Conservation (phyloP, 2,113 vertebrate genomes). For the Athene noctua region DNA sequence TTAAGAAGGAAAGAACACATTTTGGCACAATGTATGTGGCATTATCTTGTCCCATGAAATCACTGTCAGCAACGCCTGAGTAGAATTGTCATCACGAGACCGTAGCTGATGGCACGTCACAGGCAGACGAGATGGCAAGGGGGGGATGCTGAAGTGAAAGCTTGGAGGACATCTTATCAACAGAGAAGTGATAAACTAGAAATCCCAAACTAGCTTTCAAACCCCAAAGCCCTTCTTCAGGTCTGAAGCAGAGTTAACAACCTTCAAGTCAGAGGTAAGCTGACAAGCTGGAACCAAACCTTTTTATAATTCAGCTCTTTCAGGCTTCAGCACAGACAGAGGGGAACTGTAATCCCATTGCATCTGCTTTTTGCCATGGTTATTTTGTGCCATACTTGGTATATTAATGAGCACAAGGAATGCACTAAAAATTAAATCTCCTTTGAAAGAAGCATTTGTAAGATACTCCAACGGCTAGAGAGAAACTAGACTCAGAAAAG, state of each 20-base stretch:
- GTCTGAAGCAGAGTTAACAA: not conserved
- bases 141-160: not conserved
- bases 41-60: conserved; percentile 1
- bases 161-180: not conserved
- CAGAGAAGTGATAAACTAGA: not conserved
- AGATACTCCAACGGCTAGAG: not conserved
- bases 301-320: not conserved
- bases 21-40: not conserved
- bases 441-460: not conserved
- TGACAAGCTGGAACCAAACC: conserved; percentile 12
- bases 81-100: not conserved
- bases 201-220: not conserved
- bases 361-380: not conserved
- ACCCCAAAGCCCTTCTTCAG: not conserved
- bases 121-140: not conserved
- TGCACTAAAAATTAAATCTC: not conserved
- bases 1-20: not conserved
- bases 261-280: not conserved
- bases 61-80: not conserved
- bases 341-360: not conserved
- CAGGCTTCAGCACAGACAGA: not conserved
- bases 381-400: not conserved
- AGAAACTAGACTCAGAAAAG: not conserved
- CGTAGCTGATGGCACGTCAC: not conserved
- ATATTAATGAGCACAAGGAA: not conserved